phyloP scores from a whole-genome alignment of 2,113 vertebrate species.

The Speoplatyrhinus poulsoni region DNA sequence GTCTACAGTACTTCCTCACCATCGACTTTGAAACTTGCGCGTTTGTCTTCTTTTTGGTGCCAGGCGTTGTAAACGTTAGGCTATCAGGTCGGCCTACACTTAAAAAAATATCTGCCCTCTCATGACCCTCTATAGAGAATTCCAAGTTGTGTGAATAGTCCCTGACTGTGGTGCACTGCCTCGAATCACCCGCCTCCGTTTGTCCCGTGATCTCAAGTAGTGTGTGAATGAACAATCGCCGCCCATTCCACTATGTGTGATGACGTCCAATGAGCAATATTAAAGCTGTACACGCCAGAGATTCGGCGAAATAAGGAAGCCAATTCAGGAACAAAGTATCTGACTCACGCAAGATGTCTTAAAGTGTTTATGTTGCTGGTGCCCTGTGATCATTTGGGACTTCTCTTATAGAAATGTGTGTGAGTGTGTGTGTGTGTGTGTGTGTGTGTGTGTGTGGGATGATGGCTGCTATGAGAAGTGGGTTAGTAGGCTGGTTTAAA shows the following conservation, averaged over 20 bases:
- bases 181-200: constrained; percentile 53
- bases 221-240: constrained; percentile 64
- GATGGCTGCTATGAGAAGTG: constrained; percentile 25
- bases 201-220: constrained; percentile 50
- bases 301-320: constrained; percentile 3
- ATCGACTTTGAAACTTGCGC: constrained; percentile 53
- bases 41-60: constrained; percentile 65
- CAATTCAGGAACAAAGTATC: constrained; percentile 1
- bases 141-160: background rate
- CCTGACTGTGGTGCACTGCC: constrained; percentile 3
- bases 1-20: constrained; percentile 56
- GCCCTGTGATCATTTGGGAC: too few species aligned
- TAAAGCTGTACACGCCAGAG: constrained; percentile 47
- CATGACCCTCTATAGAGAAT: background rate
- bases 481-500: too few species aligned
- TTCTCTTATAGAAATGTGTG: background rate
- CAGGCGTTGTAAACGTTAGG: constrained; percentile 42
- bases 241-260: constrained; percentile 60
- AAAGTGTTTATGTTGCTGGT: too few species aligned
- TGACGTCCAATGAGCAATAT: constrained; percentile 44
- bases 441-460: background rate
- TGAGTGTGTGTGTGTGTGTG: constrained; percentile 11
- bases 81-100: constrained; percentile 14
- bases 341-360: constrained; percentile 26
- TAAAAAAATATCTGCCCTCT: background rate